Base-by-base conservation (phyloP, 2,797 vertebrate species). In the Gallinago stenura region DNA sequence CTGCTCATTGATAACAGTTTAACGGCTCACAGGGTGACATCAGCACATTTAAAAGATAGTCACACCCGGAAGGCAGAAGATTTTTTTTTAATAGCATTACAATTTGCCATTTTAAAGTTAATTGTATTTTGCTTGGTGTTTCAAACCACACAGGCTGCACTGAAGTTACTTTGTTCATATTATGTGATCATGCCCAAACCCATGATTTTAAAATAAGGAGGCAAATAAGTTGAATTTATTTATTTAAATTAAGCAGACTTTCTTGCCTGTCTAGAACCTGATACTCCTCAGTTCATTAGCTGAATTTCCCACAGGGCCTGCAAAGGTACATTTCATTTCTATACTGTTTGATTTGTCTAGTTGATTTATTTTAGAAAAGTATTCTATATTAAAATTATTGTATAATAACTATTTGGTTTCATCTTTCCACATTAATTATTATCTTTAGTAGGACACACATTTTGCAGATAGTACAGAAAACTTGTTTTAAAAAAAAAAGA, bases 1-100 rank as follows among this genome's bases (percentile, higher is more conserved):
- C 87, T 64, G 90, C 62, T 93, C 93, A 94, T 64, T 96, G 94
- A 93, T 90, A 97, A 94, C 15, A 5, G 66, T 89, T 95, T 95
- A 95, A 89, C 30, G 10, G 93, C 62, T 95, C 79, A 64, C 83
- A 61, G 81, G 79, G 73, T 95, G 93, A 92, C 93, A 94, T 90
- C 93, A 95, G 77, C 87, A 88, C 58, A 84, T 95, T 90, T 90
- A 93, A 91, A 96, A 90, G 87, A 78, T 0, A 94, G 78, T 82
- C 76, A 88, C 76, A 93, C 83, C 73, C 37, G 0, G 73, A 95
- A 95, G 84, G 84, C 88, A 95, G 60, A 84, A 53, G 46, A 20
- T 46, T 76, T 66, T 81, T 82, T 81, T 66, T 83, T 79, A 90
- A 93, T 54, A 88, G 56, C 41, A 87, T 89, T 90, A 88, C 79